A percentile compares a stretch with the other conserved stretches of the same genome.
These are phyloP conservation scores for Dendrolimus kikuchii DNA, from an alignment of 1,140 invertebrate species.

Conservation along the genomic window DNA sequence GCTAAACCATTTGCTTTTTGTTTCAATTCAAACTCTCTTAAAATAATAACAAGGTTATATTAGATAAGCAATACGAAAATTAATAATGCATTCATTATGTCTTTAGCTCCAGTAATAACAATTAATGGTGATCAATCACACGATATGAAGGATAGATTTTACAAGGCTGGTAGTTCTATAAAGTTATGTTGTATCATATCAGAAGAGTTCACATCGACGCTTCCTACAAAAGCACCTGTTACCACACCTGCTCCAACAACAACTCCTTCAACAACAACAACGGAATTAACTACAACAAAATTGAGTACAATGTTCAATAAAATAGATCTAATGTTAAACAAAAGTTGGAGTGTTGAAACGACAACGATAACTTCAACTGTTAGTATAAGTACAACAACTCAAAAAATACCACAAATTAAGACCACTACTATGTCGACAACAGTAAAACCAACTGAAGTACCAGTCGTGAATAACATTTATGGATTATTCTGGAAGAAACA, in stretches of 20 bases:
- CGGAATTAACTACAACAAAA: conserved; percentile 50
- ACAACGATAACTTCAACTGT: conserved; percentile 57
- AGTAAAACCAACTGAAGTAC: conserved; percentile 50
- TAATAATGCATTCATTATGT: conserved; percentile 21
- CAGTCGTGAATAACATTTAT: conserved; percentile 65
- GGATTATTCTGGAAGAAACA: conserved; percentile 68
- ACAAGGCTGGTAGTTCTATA: conserved; percentile 81
- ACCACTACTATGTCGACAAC: conserved; percentile 51
- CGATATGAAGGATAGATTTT: conserved; percentile 79
- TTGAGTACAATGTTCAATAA: conserved; percentile 62
- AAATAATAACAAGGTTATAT: too few species aligned
- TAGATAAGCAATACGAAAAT: too few species aligned
- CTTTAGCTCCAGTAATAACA: conserved; percentile 75
- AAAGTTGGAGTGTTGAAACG: conserved; percentile 65
- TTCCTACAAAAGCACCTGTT: conserved; percentile 36
- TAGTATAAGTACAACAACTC: conserved; percentile 55
- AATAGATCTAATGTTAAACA: conserved; percentile 65
- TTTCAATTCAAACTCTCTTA: too few species aligned
- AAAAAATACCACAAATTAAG: conserved; percentile 41
- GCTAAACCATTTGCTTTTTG: too few species aligned
- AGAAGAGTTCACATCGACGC: conserved; percentile 42
- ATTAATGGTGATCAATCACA: conserved; percentile 80
- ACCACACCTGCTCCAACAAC: conserved; percentile 35
- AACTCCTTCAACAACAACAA: conserved; percentile 42
- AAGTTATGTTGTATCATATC: conserved; percentile 77